Evolutionary conservation across 2,888 invertebrate genomes (phyloP), one percentile per base, ranked within the genome.

Genomic region (Branchellion lobata): DNA sequence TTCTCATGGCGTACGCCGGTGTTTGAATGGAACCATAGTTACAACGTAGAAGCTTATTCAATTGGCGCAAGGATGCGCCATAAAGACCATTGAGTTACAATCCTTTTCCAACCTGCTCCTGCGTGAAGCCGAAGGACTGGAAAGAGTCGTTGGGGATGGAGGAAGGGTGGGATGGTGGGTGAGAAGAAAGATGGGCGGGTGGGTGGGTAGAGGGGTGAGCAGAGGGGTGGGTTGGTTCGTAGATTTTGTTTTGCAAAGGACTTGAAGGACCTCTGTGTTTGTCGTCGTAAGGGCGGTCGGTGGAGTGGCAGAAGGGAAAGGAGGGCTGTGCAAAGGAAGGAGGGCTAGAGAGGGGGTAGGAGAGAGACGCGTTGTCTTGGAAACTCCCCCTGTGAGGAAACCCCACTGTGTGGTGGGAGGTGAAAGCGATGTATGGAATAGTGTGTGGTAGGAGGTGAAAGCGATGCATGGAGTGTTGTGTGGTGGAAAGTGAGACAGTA

Each of bases 51-150:
- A n/a, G n/a, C n/a, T n/a, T n/a, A n/a, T n/a, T n/a, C n/a, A n/a
- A n/a, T n/a, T n/a, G n/a, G n/a, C n/a, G n/a, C n/a, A n/a, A n/a
- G n/a, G n/a, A n/a, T n/a, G n/a, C n/a, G n/a, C n/a, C n/a, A n/a
- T n/a, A n/a, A n/a, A n/a, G n/a, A n/a, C n/a, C n/a, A n/a, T n/a
- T n/a, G n/a, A n/a, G n/a, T n/a, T n/a, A n/a, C n/a, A n/a, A n/a
- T n/a, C n/a, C n/a, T n/a, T n/a, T n/a, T n/a, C n/a, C 21, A 18
- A 57, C 77, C 53, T 77, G 77, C 34, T 77, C 77, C 65, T 77
- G 77, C 11, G 77, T 77, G 65, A 77, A 77, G 24, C 77, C 77
- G 36, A 77, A 77, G n/a, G 77, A 65, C 11, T 77, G 77, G 24
- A 77, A 77, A 5, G 33, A 33, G n/a, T 69, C 69, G 27, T 69